Evolutionary conservation across 2,797 vertebrate genomes (phyloP).

Genomic region (Tamandua tetradactyla): DNA sequence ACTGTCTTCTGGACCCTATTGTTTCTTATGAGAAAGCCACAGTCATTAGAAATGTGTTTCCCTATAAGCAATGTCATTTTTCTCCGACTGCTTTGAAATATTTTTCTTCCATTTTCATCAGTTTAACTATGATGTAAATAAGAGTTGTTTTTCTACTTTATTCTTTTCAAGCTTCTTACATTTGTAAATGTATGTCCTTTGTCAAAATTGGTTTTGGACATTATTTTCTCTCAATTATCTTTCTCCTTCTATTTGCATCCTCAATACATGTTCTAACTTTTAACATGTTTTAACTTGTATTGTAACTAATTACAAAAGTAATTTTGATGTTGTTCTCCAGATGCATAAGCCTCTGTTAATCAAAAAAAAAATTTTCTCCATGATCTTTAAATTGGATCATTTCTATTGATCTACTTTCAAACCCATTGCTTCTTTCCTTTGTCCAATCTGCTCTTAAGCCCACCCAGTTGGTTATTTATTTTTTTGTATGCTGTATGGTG

Average conservation of each 20-base stretch:
- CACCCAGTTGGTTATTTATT: too few relatives aligned
- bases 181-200: background rate
- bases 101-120: too few relatives aligned
- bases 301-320: too few relatives aligned
- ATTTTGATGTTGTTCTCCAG: background rate
- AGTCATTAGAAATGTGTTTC: background rate
- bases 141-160: background rate
- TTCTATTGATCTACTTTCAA: background rate
- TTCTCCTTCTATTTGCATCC: background rate
- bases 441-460: background rate
- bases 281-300: background rate
- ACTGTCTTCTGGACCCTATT: background rate
- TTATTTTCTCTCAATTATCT: background rate
- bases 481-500: too few relatives aligned
- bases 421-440: background rate
- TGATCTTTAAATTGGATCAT: background rate
- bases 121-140: background rate
- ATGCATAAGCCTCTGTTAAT: background rate
- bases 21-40: background rate
- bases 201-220: too few relatives aligned
- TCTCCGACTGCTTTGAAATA: too few relatives aligned
- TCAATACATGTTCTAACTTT: background rate
- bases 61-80: too few relatives aligned
- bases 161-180: background rate
- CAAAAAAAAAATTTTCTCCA: background rate